Base-by-base conservation (phyloP, 2,113 vertebrate genomes). In the Crotalus viridis region DNA sequence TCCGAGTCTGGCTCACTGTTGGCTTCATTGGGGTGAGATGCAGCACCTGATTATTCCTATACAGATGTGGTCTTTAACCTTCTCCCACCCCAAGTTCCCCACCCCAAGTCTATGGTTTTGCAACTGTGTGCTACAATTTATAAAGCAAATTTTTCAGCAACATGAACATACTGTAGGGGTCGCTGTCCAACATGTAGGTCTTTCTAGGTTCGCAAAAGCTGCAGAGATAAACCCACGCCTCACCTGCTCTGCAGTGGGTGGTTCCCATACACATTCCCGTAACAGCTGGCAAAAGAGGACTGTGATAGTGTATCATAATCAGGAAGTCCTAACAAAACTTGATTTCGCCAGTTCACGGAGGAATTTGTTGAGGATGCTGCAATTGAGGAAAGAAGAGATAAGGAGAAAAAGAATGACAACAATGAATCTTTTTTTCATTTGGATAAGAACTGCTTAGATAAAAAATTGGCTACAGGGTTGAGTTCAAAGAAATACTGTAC, bases 201-300 rank as follows among this genome's bases (percentile, higher is more conserved):
- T 54, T 59, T 57, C 51, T 43, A 39, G 22, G 48, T 64, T 91
- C 15, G 21, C 43, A 92, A 94, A 91, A 46, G n/a, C 24, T 91
- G 19, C 33, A 39, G 74, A 74, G 88, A 74, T 8, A 19, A 89
- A n/a, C 81, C 48, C 9, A 56, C 74, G 10, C 92, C 98, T 98
- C 96, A 99, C 99, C 99, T 99, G 98, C 95, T 98, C 90, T 99
- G 98, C 96, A 98, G 91, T 93, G 98, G 96, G 93, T 98, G 96
- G 97, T 97, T 97, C 96, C 98, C 98, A 94, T 98, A 98, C 92
- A 97, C 95, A 4, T 96, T 97, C 91, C 95, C 97, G 0, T 99
- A 99, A 89, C 98, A 97, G 96, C 98, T 98, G 91, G 96, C 52
- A 0, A 98, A 99, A 51, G 98, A 95, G 93, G 98, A 97, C 43